These are phyloP conservation scores for Hippoglossus hippoglossus DNA, from an alignment of 2,797 vertebrate genomes.

Conservation along the genomic window DNA sequence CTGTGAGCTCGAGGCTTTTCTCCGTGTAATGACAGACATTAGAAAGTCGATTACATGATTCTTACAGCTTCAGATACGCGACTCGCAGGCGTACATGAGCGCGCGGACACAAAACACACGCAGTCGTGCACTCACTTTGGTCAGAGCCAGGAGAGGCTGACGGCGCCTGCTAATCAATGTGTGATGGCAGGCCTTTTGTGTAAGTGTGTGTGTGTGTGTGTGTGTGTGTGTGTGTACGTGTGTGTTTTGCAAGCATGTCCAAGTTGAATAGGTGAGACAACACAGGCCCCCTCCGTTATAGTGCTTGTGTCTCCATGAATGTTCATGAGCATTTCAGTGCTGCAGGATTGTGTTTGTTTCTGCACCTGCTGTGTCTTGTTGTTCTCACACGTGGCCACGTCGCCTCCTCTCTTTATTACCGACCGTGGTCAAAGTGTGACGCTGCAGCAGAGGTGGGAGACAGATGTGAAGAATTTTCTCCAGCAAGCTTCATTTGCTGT, in stretches of 20 bases:
- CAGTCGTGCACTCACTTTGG: constrained; percentile 1
- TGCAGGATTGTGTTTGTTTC: neutral
- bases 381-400: neutral
- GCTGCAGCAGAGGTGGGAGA: neutral
- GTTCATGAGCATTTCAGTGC: constrained; percentile 1
- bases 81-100: constrained; percentile 19
- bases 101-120: constrained; percentile 6
- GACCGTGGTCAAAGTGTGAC: constrained; percentile 7
- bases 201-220: constrained; percentile 22
- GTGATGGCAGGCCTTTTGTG: constrained; percentile 52
- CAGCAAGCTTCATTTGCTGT: neutral
- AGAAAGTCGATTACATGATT: constrained; percentile 75
- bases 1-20: constrained; percentile 60
- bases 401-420: constrained; percentile 9
- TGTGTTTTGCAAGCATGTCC: constrained; percentile 25
- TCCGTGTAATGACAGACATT: constrained; percentile 76
- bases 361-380: constrained; percentile 4
- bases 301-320: neutral
- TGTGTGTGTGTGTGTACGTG: constrained; percentile 32
- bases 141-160: constrained; percentile 34
- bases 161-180: constrained; percentile 45
- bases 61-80: constrained; percentile 41
- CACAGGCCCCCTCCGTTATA: constrained; percentile 11
- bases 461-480: neutral
- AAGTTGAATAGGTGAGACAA: constrained; percentile 31